Evolutionary conservation across 2,113 vertebrate species (phyloP), one percentile per base, ranked within the genome.

Genomic region (Neogobius melanostomus): DNA sequence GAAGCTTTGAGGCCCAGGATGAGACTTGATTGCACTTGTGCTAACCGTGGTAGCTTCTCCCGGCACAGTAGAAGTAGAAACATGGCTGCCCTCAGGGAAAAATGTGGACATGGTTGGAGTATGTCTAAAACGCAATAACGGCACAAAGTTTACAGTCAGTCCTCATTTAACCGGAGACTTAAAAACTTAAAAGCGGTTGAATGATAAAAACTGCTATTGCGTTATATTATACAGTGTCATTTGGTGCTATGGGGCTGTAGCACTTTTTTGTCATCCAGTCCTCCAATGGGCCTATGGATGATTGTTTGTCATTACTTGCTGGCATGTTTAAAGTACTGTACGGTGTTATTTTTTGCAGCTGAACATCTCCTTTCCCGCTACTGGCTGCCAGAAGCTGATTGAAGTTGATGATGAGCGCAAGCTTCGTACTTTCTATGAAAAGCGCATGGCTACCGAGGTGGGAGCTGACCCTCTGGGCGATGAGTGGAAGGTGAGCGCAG

Each of bases 341-440:
- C 4, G 28, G 28, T 21, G 16, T 54, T 11, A 4, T 54, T 8
- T n/a, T 56, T 66, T 1, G 36, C 68, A 99, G 98, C 94, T 99
- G 67, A 99, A 99, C 88, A 98, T 99, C 70, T 99, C 98, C 43
- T 99, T 96, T 88, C 97, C 98, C 16, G 96, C 98, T 89, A 99
- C 96, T 74, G 98, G 98, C 93, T 99, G 97, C 83, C 98, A 99
- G 78, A 99, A 99, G 44, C 93, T 99, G 21, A 95, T 99, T 17
- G 98, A 99, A 85, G 98, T 99, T 10, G 97, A 99, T 1, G 98
- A 99, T 94, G 97, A 99, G 71, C 95, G 96, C 1, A 99, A 99
- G 71, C 92, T 99, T n/a, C 93, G 97, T 5, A 97, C 94, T 0
- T 99, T 99, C 68, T 99, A 99, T 42, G 97, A 99, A 83, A 99